Conservation (phyloP, 2,888 invertebrate species). For the Cephus pulcher region DNA sequence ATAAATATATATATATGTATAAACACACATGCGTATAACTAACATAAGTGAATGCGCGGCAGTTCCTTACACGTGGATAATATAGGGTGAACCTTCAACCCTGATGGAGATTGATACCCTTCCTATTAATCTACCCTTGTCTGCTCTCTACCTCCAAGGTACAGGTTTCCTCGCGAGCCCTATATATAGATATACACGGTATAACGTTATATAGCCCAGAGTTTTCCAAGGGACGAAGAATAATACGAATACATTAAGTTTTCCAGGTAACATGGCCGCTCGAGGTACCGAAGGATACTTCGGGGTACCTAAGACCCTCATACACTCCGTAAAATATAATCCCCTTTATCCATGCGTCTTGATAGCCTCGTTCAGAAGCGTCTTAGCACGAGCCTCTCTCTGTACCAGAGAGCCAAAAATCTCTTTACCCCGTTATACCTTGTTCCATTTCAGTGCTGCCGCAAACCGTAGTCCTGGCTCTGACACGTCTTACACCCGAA, state of each 20-base stretch:
- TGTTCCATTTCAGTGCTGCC: background rate
- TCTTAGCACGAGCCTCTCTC: constrained; percentile 8
- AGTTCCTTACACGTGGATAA: constrained; percentile 5
- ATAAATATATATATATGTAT: background rate
- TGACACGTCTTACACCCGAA: background rate
- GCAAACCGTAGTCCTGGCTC: background rate
- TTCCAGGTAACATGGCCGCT: background rate
- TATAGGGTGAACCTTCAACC: constrained; percentile 29
- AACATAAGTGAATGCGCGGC: constrained; percentile 3
- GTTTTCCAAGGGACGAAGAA: constrained; percentile 35
- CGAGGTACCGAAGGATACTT: background rate
- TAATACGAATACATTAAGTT: constrained; percentile 44
- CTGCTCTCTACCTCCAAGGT: constrained; percentile 18
- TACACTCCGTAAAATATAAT: constrained; percentile 36
- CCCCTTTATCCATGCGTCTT: constrained; percentile 10
- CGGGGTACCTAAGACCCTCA: background rate
- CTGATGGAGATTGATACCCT: constrained; percentile 55
- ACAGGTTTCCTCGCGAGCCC: background rate
- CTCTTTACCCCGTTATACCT: constrained; percentile 1
- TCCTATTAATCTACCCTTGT: constrained; percentile 52
- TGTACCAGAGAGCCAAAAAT: background rate
- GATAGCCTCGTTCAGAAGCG: constrained; percentile 7
- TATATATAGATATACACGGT: background rate
- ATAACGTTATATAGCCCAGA: background rate
- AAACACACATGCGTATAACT: background rate